Evolutionary conservation across 2,888 invertebrate genomes (phyloP).

Genomic region (Hemaris fuciformis): DNA sequence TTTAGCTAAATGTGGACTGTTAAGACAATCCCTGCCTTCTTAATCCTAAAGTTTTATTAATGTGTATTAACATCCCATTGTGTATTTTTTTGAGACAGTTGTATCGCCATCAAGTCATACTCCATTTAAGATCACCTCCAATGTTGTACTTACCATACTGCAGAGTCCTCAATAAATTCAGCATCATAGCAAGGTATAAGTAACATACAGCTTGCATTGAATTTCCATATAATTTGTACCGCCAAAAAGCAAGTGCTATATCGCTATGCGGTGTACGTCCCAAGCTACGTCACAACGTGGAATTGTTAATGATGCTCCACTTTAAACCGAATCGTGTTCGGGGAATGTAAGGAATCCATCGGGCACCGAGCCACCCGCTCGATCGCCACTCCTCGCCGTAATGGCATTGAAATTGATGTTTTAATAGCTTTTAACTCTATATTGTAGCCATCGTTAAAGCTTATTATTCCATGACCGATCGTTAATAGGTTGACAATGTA

Average conservation of each 20-base stretch:
- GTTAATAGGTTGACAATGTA: conserved; percentile 33
- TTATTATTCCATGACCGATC: conserved; percentile 18
- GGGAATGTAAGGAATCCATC: conserved; percentile 30
- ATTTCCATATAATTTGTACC: neutral
- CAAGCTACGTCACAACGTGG: conserved; percentile 51
- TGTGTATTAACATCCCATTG: too few species aligned
- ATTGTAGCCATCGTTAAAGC: conserved; percentile 18
- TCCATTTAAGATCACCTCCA: too few species aligned
- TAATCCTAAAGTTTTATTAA: too few species aligned
- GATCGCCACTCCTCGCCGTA: conserved; percentile 23
- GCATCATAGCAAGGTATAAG: conserved; percentile 16
- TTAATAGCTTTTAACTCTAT: conserved; percentile 24
- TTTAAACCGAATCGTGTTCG: conserved; percentile 55
- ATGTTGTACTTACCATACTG: too few species aligned
- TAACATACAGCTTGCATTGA: neutral
- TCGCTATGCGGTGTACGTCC: conserved; percentile 36
- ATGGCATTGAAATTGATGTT: conserved; percentile 20
- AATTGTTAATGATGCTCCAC: conserved; percentile 63
- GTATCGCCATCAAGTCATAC: too few species aligned
- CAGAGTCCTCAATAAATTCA: neutral
- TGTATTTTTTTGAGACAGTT: too few species aligned
- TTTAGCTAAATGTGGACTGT: too few species aligned
- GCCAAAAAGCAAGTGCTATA: conserved; percentile 21
- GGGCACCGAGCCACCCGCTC: conserved; percentile 32
- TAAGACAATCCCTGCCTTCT: too few species aligned